phyloP scores from a whole-genome alignment of 2,888 invertebrate species.

The Cryptus armator region DNA sequence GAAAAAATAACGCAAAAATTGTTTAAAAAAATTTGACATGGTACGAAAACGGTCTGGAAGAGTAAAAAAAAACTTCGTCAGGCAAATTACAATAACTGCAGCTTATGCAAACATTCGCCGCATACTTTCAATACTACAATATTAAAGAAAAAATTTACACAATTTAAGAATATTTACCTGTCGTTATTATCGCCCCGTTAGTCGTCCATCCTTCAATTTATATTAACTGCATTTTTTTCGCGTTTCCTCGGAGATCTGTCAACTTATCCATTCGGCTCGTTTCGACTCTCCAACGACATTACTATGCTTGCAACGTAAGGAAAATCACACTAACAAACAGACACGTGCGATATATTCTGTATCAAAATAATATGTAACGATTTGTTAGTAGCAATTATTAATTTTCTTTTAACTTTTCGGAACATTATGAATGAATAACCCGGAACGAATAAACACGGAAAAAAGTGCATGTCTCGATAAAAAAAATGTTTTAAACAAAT shows the following conservation, averaged over 20 bases:
- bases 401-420: background rate
- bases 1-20: too few relatives aligned
- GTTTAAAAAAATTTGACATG: too few relatives aligned
- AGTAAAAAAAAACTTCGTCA: too few relatives aligned
- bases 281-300: background rate
- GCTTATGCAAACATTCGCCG: too few relatives aligned
- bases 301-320: slow-evolving; percentile 5
- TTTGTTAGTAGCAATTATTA: too few relatives aligned
- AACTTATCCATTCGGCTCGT: background rate
- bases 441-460: background rate
- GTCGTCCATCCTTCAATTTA: too few relatives aligned
- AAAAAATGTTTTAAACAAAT: background rate
- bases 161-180: too few relatives aligned
- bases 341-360: slow-evolving; percentile 27
- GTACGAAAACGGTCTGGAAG: too few relatives aligned
- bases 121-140: too few relatives aligned
- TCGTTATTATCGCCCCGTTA: too few relatives aligned
- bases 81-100: too few relatives aligned
- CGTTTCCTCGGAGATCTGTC: background rate
- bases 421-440: background rate
- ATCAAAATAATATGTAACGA: background rate
- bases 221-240: background rate
- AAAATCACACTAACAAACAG: background rate
- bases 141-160: too few relatives aligned
- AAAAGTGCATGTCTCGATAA: background rate